Conservation (phyloP, 2,113 vertebrate species). For the Aegotheles bennettii region DNA sequence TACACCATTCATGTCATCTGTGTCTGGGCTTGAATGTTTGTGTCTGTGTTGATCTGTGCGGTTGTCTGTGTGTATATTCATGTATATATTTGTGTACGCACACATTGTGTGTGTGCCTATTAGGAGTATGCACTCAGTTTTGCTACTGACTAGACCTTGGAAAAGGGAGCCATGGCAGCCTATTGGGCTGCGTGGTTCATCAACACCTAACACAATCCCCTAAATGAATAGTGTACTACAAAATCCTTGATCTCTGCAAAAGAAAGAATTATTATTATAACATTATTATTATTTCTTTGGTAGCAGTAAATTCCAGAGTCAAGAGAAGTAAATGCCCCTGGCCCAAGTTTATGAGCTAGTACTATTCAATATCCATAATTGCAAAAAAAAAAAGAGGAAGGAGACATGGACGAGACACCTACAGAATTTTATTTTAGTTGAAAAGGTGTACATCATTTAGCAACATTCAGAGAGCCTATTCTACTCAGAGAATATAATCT, state of each 20-base stretch:
- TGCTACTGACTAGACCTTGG: background rate
- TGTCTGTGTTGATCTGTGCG: background rate
- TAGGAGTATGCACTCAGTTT: background rate
- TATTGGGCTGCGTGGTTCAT: background rate
- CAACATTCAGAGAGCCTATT: background rate
- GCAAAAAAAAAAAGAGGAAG: background rate
- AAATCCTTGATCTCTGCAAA: background rate
- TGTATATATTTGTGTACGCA: background rate
- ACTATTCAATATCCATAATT: background rate
- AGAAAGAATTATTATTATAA: background rate
- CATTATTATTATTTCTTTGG: background rate
- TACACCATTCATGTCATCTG: background rate
- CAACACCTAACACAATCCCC: background rate
- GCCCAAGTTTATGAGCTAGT: background rate
- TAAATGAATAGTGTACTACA: background rate
- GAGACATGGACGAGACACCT: background rate
- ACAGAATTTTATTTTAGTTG: background rate
- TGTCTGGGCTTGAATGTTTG: background rate
- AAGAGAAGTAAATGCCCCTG: background rate
- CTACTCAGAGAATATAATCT: background rate
- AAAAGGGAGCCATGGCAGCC: background rate
- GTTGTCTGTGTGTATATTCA: background rate
- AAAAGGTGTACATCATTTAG: background rate
- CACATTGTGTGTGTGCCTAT: background rate
- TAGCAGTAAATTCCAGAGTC: background rate